Percentiles rank a stretch among this genome's conserved stretches.
phyloP scores from a whole-genome alignment of 2,888 invertebrate genomes.

The Branchipolynoe longqiensis region DNA sequence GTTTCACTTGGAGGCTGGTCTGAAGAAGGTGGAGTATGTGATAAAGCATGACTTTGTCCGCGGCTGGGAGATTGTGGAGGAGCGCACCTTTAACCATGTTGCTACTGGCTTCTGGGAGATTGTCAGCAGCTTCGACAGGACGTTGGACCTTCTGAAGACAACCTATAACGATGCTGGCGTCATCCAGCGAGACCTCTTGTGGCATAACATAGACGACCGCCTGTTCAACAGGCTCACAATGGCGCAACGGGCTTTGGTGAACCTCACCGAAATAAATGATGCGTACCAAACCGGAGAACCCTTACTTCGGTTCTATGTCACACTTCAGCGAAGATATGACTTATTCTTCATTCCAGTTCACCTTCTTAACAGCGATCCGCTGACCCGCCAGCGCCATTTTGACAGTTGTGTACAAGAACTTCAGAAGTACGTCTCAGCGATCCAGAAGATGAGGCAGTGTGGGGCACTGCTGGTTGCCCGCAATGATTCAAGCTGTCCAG shows the following conservation, averaged over 20 bases:
- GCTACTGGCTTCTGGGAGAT: constrained; percentile 53
- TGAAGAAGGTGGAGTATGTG: constrained; percentile 58
- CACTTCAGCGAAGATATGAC: constrained; percentile 58
- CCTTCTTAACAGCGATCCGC: neutral
- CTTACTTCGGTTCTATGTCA: constrained; percentile 31
- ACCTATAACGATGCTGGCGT: too few species aligned
- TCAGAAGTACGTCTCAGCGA: neutral
- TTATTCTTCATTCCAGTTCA: constrained; percentile 21
- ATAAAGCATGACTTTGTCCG: constrained; percentile 62
- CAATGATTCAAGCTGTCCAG: neutral
- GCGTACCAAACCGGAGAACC: constrained; percentile 54
- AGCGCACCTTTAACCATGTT: constrained; percentile 58
- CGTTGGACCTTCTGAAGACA: neutral
- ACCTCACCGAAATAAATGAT: constrained; percentile 49
- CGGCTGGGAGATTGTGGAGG: constrained; percentile 57
- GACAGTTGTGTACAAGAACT: neutral
- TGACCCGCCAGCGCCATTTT: neutral
- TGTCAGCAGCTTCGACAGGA: neutral
- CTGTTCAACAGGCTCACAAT: neutral
- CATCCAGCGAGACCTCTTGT: neutral
- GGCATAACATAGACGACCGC: neutral
- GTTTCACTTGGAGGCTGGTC: constrained; percentile 57
- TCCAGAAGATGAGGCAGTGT: neutral
- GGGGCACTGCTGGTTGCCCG: neutral
- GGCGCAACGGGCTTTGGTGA: constrained; percentile 14